A percentile compares a stretch with the other conserved stretches of the same genome.
Evolutionary conservation across 2,113 vertebrate species (phyloP).

Genomic region (Numida meleagris): DNA sequence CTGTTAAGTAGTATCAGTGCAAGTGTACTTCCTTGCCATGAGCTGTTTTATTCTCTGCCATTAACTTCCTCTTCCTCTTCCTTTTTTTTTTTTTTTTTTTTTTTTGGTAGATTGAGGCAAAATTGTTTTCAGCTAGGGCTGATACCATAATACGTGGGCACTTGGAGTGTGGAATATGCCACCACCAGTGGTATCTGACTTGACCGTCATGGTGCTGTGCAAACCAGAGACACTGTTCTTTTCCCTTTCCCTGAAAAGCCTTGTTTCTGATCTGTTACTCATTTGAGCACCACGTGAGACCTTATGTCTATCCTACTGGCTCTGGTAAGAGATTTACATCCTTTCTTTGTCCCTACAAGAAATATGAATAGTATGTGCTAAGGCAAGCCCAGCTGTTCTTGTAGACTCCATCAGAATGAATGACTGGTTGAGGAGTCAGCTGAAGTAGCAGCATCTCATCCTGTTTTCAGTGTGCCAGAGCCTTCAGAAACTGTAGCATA

Average conservation of each 20-base stretch:
- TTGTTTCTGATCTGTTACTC: background rate
- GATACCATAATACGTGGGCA: background rate
- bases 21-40: background rate
- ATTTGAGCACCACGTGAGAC: background rate
- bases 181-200: background rate
- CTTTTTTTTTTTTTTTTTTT: too few species aligned
- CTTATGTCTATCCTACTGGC: background rate
- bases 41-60: background rate
- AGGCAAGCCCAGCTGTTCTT: background rate
- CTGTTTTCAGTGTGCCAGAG: background rate
- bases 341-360: background rate
- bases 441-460: background rate
- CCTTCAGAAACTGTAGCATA: background rate
- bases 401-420: background rate
- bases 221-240: background rate
- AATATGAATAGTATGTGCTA: background rate
- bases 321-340: background rate
- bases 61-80: background rate
- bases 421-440: background rate
- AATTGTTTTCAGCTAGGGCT: background rate
- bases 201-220: background rate
- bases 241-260: background rate
- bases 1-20: background rate
- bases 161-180: background rate
- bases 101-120: background rate